Evolutionary conservation across 2,888 invertebrate species (phyloP), one percentile per base, ranked within the genome.

Genomic region (Punctoribates punctum): DNA sequence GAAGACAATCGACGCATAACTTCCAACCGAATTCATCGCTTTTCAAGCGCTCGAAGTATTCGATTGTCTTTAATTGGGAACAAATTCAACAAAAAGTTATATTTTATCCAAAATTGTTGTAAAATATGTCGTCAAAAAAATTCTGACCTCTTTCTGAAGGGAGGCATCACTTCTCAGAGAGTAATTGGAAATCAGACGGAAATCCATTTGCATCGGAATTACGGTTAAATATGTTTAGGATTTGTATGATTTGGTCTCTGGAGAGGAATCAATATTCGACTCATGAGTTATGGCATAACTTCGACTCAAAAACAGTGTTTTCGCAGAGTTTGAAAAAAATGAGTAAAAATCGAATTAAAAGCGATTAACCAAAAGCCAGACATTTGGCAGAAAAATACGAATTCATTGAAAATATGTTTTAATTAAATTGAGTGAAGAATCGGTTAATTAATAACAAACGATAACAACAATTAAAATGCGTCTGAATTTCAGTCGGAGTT

Each of bases 21-120:
- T 84, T 83, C 86, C 86, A 87, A 9, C 86, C 86, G 81, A 83
- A 81, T 17, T 82, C 82, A 4, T 84, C 83, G 11, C 81, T 81
- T 80, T 85, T 86, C 51, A 86, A 81, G 74, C 84, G 83, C 78
- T 86, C 85, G 82, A 86, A 86, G 81, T 85, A 86, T 74, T 84
- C 83, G 74, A 85, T 76, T 11, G 84, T 84, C 84, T 85, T 78
- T 57, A 15, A 65, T 65, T 34, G 6, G 20, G 25, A n/a, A 20
- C 1, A 29, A 29, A 65, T 6, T 34, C 8, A 60, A n/a, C 34
- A 13, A 62, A 62, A 8, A 6, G 27, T n/a, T 13, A 23, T 20
- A 57, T 25, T 57, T n/a, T 6, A 20, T n/a, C n/a, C 15, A 25
- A 57, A 57, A 25, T 34, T 48, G 13, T 48, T 42, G 13, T 42